Evolutionary conservation across 1,140 invertebrate species (phyloP).

Genomic region (Idris sp.): DNA sequence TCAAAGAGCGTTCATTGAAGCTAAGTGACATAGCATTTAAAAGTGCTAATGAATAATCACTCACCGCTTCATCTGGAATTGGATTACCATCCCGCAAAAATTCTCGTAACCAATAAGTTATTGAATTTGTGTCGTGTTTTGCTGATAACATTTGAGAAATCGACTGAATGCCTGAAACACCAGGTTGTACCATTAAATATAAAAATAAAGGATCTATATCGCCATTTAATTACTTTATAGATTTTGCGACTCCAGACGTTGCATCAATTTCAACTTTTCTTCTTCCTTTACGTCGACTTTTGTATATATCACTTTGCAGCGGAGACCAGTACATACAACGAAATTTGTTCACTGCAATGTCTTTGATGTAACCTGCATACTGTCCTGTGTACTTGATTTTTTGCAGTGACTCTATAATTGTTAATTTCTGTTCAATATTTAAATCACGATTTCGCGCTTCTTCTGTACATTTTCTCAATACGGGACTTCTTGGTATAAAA

Average conservation of each 20-base stretch:
- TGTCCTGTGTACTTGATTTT: slow-evolving; percentile 28
- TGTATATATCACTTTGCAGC: slow-evolving; percentile 26
- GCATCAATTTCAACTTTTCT: slow-evolving; percentile 41
- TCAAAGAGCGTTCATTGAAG: slow-evolving; percentile 25
- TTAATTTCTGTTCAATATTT: not conserved
- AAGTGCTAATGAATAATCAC: slow-evolving; percentile 32
- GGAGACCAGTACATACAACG: slow-evolving; percentile 38
- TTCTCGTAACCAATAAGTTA: slow-evolving; percentile 28
- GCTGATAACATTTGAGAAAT: slow-evolving; percentile 37
- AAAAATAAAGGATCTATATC: slow-evolving; percentile 2
- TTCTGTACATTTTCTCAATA: slow-evolving; percentile 17
- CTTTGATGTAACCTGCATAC: slow-evolving; percentile 40
- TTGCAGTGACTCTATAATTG: slow-evolving; percentile 21
- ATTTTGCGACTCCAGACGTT: slow-evolving; percentile 10
- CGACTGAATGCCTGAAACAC: not conserved
- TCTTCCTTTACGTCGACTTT: slow-evolving; percentile 14
- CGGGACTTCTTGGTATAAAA: not conserved
- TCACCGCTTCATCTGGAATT: slow-evolving; percentile 17
- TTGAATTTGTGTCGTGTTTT: slow-evolving; percentile 36
- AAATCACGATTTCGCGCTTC: slow-evolving; percentile 14
- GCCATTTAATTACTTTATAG: slow-evolving; percentile 11
- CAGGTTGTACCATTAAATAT: slow-evolving; percentile 3
- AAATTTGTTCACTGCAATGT: slow-evolving; percentile 34
- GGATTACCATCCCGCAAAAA: slow-evolving; percentile 15
- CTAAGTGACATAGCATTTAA: slow-evolving; percentile 28